phyloP scores from a whole-genome alignment of 2,113 vertebrate species.

The Triplophysa dalaica region DNA sequence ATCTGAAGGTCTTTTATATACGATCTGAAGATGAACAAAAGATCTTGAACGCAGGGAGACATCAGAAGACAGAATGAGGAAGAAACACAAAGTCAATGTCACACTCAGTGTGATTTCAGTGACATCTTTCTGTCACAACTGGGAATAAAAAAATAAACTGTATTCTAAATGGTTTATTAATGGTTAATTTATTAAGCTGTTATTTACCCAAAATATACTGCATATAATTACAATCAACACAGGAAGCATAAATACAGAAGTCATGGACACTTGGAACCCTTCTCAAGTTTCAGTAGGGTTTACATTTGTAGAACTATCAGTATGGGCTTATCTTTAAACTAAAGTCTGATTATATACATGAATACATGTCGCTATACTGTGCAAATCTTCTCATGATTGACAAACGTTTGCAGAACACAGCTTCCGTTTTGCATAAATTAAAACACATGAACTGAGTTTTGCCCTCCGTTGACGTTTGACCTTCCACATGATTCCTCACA shows the following conservation, averaged over 20 bases:
- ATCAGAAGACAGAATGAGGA: too few relatives aligned
- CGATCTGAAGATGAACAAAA: too few relatives aligned
- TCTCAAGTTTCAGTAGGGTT: neutral
- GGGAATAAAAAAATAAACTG: neutral
- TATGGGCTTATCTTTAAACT: slow-evolving; percentile 41
- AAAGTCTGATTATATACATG: slow-evolving; percentile 46
- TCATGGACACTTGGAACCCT: slow-evolving; percentile 25
- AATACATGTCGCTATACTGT: slow-evolving; percentile 47
- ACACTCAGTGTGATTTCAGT: too few relatives aligned
- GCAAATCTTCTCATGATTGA: slow-evolving; percentile 51
- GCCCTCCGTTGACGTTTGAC: slow-evolving; percentile 13
- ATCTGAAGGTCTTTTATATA: too few relatives aligned
- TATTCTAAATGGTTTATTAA: slow-evolving; percentile 26
- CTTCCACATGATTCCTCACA: slow-evolving; percentile 8
- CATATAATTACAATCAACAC: slow-evolving; percentile 52
- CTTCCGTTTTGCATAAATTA: slow-evolving; percentile 51
- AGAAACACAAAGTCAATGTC: neutral
- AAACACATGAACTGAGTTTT: slow-evolving; percentile 36
- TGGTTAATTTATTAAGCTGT: slow-evolving; percentile 54
- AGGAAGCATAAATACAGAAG: slow-evolving; percentile 41
- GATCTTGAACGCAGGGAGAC: too few relatives aligned
- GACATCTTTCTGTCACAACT: neutral
- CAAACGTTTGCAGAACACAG: slow-evolving; percentile 46
- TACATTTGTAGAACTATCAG: neutral
- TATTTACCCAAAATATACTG: slow-evolving; percentile 55